Base-by-base conservation (phyloP, 2,113 vertebrate genomes). In the Crotalus tigris region DNA sequence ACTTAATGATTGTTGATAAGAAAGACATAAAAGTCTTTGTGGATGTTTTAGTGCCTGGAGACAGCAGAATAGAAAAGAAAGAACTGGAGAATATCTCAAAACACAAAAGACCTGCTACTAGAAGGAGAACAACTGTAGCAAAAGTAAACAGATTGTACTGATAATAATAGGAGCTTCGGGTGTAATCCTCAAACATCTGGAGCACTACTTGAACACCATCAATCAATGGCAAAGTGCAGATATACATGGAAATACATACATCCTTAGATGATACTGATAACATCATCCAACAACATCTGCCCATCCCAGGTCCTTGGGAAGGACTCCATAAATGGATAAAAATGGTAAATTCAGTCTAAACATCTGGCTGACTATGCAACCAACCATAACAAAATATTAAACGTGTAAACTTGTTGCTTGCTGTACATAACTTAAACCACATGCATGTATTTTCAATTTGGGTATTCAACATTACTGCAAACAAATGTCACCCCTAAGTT, bases 401-500 rank as follows among this genome's bases (percentile, higher is more conserved):
- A 81, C 17, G 17, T 81, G 13, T 75, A 75, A 12, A 39, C 15
- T 39, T 19, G n/a, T 33, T 39, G 75, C 75, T 75, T 91, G 55
- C 46, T 61, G 54, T 53, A 86, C 29, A 59, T 85, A 90, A 90
- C 3, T 51, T 90, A 12, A 44, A 51, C 64, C 29, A 90, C 15
- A 61, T 90, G n/a, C 57, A 85, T 61, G 55, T 7, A 23, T 23
- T 61, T 90, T 93, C 75, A 86, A 90, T 46, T 90, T 86, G 75
- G 88, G 54, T 51, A 90, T 85, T 54, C 46, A 81, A 53, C 57
- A 8, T 17, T 44, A 29, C 75, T 81, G 33, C 75, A 69, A 9
- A 55, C 86, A 95, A 93, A 96, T 95, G 91, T 94, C 92, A 51
- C 3, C 93, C 87, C 91, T 44, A 91, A 94, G 33, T 94, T 96